phyloP scores from a whole-genome alignment of 2,888 invertebrate genomes.

The Crepidodera aurea region DNA sequence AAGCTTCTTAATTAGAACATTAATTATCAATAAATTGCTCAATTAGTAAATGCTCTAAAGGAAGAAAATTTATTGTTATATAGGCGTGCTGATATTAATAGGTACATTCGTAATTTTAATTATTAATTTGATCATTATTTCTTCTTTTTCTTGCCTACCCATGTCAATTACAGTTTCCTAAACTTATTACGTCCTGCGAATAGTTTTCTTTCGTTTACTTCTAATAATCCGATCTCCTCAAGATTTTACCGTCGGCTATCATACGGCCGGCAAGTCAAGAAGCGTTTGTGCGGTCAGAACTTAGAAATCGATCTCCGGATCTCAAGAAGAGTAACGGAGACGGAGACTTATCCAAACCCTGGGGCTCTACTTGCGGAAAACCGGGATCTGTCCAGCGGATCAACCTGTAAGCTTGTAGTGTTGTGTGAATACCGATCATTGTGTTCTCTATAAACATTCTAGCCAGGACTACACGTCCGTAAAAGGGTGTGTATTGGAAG shows the following conservation, averaged over 20 bases:
- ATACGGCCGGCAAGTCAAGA: background rate
- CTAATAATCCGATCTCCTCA: background rate
- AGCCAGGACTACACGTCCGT: background rate
- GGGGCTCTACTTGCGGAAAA: conserved; percentile 57
- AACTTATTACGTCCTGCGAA: background rate
- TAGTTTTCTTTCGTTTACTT: background rate
- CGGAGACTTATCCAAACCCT: conserved; percentile 53
- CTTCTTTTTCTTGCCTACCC: no score
- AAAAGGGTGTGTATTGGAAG: conserved; percentile 8
- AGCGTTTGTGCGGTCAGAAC: conserved; percentile 21
- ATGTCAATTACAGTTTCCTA: background rate
- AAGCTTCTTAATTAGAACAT: no score
- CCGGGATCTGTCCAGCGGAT: conserved; percentile 57
- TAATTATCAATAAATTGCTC: no score
- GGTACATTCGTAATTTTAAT: no score
- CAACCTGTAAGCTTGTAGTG: conserved; percentile 57
- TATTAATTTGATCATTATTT: no score
- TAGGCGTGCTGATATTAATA: no score
- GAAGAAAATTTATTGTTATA: no score
- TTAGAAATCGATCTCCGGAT: conserved; percentile 50
- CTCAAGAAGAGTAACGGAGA: conserved; percentile 49
- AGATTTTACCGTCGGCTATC: background rate
- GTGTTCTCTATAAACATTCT: conserved; percentile 22
- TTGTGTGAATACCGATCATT: conserved; percentile 56
- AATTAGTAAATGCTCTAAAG: no score